Percentiles rank a stretch among this genome's conserved stretches.
Conservation (phyloP, 2,888 invertebrate genomes). For the Scaptomyza tumidula region DNA sequence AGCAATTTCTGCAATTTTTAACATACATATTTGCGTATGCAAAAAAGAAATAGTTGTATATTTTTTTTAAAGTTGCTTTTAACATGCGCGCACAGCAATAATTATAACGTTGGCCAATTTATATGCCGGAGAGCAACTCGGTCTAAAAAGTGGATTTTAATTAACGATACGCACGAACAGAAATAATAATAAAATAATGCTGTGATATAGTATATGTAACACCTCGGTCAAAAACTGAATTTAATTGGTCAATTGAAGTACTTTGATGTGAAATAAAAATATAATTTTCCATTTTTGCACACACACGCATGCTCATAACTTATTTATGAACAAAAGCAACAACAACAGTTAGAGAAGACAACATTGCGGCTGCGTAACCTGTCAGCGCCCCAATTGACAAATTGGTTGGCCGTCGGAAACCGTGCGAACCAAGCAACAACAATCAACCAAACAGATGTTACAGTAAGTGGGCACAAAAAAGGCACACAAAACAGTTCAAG, state of each 20-base stretch:
- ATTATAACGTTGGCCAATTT: constrained; percentile 11
- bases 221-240: constrained; percentile 59
- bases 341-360: constrained; percentile 34
- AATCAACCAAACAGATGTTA: background rate
- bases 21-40: constrained; percentile 41
- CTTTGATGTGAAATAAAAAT: constrained; percentile 45
- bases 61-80: constrained; percentile 65
- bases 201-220: constrained; percentile 57
- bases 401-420: constrained; percentile 54
- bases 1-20: constrained; percentile 65
- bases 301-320: constrained; percentile 56
- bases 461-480: constrained; percentile 13
- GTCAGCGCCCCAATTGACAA: constrained; percentile 72
- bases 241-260: constrained; percentile 77
- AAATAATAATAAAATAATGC: background rate
- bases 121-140: constrained; percentile 1
- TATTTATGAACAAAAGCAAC: constrained; percentile 51
- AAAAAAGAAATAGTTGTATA: constrained; percentile 52
- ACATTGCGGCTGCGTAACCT: constrained; percentile 79
- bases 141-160: constrained; percentile 62
- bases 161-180: constrained; percentile 43
- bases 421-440: constrained; percentile 64
- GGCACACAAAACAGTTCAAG: constrained; percentile 27
- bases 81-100: constrained; percentile 56
- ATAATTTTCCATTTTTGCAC: constrained; percentile 71